Conservation (phyloP, 2,113 vertebrate species). For the Brevimyrus niger region DNA sequence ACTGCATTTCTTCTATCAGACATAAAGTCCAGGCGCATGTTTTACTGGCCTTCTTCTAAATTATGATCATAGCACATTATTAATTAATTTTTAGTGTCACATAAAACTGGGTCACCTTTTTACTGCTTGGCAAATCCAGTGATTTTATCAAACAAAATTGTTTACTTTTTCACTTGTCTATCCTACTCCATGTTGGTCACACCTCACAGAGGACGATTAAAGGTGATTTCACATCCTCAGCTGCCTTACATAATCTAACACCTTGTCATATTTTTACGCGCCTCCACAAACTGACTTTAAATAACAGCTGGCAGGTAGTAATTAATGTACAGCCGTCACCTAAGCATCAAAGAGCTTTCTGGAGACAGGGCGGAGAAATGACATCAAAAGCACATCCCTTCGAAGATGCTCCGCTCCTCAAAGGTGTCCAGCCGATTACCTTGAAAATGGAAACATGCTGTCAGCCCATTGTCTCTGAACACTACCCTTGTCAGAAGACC, state of each 20-base stretch:
- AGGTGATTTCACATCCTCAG: constrained; percentile 13
- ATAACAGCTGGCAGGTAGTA: constrained; percentile 31
- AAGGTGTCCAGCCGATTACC: background rate
- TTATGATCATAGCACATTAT: constrained; percentile 8
- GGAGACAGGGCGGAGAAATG: background rate
- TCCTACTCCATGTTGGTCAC: background rate
- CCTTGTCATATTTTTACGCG: constrained; percentile 29
- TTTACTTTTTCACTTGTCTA: background rate
- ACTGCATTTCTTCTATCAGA: background rate
- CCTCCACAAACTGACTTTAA: constrained; percentile 33
- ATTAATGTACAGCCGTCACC: constrained; percentile 35
- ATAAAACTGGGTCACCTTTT: background rate
- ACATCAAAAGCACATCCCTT: constrained; percentile 10
- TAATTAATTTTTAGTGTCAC: background rate
- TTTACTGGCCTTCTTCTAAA: background rate
- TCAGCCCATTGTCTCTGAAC: background rate
- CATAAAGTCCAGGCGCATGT: background rate
- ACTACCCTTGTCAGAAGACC: background rate
- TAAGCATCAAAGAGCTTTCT: constrained; percentile 24
- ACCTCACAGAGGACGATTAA: background rate
- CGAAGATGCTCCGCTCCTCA: background rate
- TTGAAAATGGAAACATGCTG: background rate
- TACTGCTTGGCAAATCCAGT: background rate
- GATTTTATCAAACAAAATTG: background rate
- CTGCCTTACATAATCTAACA: constrained; percentile 26